Evolutionary conservation across 1,140 invertebrate genomes (phyloP), one percentile per base, ranked within the genome.

Genomic region (Coboldia fuscipes): DNA sequence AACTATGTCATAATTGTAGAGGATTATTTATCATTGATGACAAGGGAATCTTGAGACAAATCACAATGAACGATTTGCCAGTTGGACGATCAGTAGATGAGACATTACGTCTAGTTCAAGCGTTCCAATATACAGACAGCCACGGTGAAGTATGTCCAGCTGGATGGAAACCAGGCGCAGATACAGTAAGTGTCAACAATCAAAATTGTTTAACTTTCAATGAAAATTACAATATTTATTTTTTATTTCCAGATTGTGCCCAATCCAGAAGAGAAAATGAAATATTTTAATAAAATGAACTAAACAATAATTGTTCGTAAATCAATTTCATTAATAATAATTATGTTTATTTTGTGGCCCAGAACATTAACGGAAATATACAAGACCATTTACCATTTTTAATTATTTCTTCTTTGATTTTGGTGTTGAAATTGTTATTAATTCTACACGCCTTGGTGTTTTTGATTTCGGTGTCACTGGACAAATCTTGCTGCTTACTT

Each of bases 91-190:
- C 78, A 24, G 84, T 90, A 10, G 85, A 92, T 61, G 88, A 92
- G 60, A 89, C 84, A 2, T 56, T 92, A 28, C 68, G 86, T 46
- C 55, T 93, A 17, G 79, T 93, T 1, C 83, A 92, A 62, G 88
- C 88, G 30, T 92, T 92, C 60, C 82, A 90, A 57, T 90, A 81
- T 51, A 88, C 83, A 3, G 88, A 92, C 48, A 68, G 78, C 35
- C 79, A 90, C 54, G 85, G 84, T 30, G 86, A 92, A 66, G 77
- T 94, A 1, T 94, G 88, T 55, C 88, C 89, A 39, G 88, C 85
- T 49, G 81, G 79, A 27, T 94, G 89, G 89, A 84, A 79, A 58
- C 88, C 89, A 33, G 89, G 89, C 24, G 70, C 72, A 54, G 79
- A 81, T 58, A 90, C 85, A 34, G 73, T 76, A 58, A 59, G 60